Evolutionary conservation across 2,888 invertebrate genomes (phyloP).

Genomic region (Eledona agricola): DNA sequence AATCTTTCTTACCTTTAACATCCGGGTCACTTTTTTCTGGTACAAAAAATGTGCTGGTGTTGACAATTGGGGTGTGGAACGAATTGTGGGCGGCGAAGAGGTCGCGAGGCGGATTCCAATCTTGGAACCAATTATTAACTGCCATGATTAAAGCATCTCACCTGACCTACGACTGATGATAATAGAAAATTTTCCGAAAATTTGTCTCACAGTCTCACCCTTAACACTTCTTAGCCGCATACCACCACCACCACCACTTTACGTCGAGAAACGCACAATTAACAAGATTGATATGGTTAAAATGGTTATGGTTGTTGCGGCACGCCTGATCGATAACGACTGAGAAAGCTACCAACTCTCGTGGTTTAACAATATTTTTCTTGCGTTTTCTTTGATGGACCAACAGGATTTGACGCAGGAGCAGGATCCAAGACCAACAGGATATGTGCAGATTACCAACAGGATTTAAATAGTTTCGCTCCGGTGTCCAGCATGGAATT

Average conservation of each 20-base stretch:
- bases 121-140: constrained; percentile 50
- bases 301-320: constrained; percentile 22
- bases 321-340: constrained; percentile 38
- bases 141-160: no score
- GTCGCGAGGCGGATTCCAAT: constrained; percentile 48
- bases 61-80: constrained; percentile 32
- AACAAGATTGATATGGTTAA: constrained; percentile 1
- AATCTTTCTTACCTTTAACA: background rate
- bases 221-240: no score
- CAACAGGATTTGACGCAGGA: background rate
- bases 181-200: constrained; percentile 2
- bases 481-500: no score
- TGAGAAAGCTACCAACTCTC: constrained; percentile 39
- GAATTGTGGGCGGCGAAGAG: constrained; percentile 42
- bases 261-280: constrained; percentile 2
- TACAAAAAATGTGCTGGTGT: constrained; percentile 24
- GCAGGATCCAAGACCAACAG: background rate
- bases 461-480: no score
- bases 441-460: constrained; percentile 4
- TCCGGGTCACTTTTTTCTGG: background rate
- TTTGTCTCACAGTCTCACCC: background rate
- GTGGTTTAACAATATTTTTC: constrained; percentile 19
- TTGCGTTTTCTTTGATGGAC: constrained; percentile 10
- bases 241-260: no score
- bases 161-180: background rate